These are phyloP conservation scores for Diacarnus erythraeanus DNA, from an alignment of 37 sponge, comb jelly and placozoan genomes.

Conservation along the genomic window DNA sequence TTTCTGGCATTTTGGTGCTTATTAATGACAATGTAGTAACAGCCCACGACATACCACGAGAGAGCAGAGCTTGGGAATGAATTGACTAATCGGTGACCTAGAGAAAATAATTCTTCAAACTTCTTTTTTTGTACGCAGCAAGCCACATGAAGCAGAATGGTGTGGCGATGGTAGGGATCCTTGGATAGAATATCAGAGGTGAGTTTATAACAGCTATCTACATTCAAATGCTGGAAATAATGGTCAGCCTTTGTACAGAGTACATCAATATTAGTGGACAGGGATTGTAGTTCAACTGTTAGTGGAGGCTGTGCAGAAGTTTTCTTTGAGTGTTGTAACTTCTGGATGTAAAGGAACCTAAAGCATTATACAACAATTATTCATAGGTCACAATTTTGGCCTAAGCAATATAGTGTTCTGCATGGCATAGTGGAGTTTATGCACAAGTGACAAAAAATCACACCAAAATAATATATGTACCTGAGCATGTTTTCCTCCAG, in stretches of 20 bases:
- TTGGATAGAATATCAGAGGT: conserved; percentile 51
- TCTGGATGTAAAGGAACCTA: conserved; percentile 41
- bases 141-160: conserved; percentile 52
- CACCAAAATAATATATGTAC: no score
- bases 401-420: no score
- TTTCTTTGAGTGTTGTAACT: conserved; percentile 26
- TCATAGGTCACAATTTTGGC: no score
- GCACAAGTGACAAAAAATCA: no score
- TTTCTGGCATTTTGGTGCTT: conserved; percentile 65
- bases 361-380: no score
- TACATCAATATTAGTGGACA: conserved; percentile 47
- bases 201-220: conserved; percentile 53
- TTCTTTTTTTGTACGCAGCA: conserved; percentile 57
- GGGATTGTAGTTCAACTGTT: neutral
- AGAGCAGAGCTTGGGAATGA: conserved; percentile 62
- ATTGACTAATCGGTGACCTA: conserved; percentile 65
- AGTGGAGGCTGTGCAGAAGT: neutral
- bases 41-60: conserved; percentile 85
- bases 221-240: conserved; percentile 26
- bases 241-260: conserved; percentile 27
- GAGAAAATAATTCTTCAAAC: conserved; percentile 61
- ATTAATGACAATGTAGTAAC: conserved; percentile 65
- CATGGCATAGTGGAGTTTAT: no score
- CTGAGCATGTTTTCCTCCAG: conserved; percentile 51
- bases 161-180: conserved; percentile 70